These are phyloP conservation scores for Rhineura floridana DNA, from an alignment of 2,113 vertebrate genomes.

Conservation along the genomic window DNA sequence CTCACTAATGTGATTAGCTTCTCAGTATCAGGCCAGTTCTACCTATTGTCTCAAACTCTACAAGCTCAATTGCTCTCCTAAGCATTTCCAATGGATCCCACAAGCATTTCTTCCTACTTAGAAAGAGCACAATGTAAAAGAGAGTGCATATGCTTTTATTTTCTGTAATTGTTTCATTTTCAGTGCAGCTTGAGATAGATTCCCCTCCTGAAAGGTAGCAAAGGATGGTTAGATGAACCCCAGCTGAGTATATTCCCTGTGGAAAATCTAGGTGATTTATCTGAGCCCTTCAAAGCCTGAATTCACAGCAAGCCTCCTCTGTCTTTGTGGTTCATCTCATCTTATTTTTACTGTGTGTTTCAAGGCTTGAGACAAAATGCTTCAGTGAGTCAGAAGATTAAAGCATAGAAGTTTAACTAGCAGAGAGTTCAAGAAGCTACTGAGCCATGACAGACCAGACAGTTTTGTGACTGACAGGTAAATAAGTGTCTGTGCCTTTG, in stretches of 20 bases:
- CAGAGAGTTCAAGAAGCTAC: slow-evolving; percentile 43
- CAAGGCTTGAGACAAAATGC: slow-evolving; percentile 52
- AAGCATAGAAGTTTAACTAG: slow-evolving; percentile 20
- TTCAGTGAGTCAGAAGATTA: slow-evolving; percentile 50
- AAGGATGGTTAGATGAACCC: background rate
- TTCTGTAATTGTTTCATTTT: slow-evolving; percentile 31
- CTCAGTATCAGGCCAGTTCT: background rate
- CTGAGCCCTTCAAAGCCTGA: background rate
- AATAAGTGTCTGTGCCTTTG: background rate
- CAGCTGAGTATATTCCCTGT: background rate
- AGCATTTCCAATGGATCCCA: background rate
- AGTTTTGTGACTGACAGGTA: slow-evolving; percentile 8
- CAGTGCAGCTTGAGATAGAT: slow-evolving; percentile 14
- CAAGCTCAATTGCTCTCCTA: background rate
- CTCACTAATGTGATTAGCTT: background rate
- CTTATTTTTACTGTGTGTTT: slow-evolving; percentile 41
- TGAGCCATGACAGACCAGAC: slow-evolving; percentile 46
- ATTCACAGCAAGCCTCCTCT: slow-evolving; percentile 28
- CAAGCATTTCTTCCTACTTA: background rate
- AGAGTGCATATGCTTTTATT: slow-evolving; percentile 41
- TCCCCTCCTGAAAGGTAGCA: slow-evolving; percentile 4
- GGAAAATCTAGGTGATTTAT: background rate
- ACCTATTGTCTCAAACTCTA: background rate
- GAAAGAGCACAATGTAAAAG: background rate
- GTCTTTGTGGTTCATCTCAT: background rate